phyloP scores from a whole-genome alignment of 2,888 invertebrate genomes.

The Cyclophora albipunctata region DNA sequence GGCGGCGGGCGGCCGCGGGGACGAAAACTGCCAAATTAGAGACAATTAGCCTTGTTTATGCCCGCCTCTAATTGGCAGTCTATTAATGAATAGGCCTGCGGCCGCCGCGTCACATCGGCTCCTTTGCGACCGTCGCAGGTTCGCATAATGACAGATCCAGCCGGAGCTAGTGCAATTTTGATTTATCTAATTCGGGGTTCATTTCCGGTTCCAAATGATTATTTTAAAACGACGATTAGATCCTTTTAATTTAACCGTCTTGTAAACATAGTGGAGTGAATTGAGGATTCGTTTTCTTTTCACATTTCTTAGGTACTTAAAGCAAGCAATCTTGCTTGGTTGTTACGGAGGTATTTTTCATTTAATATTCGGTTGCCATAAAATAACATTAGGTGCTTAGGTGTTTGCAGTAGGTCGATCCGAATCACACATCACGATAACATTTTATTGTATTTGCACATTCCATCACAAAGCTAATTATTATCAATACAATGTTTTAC shows the following conservation, averaged over 20 bases:
- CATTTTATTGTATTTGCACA: constrained; percentile 7
- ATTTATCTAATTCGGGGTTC: constrained; percentile 60
- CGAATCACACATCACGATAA: too few relatives aligned
- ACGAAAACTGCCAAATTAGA: constrained; percentile 29
- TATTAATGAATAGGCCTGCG: constrained; percentile 45
- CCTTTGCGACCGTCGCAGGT: constrained; percentile 37
- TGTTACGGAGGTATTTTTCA: too few relatives aligned
- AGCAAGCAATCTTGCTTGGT: too few relatives aligned
- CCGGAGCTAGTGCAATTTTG: constrained; percentile 59
- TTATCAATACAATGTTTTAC: constrained; percentile 31
- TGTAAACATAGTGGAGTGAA: too few relatives aligned
- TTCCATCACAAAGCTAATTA: constrained; percentile 28
- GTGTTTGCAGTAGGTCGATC: too few relatives aligned
- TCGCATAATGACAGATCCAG: constrained; percentile 42
- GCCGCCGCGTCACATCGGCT: constrained; percentile 29
- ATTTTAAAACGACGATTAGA: constrained; percentile 20
- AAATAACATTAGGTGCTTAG: too few relatives aligned
- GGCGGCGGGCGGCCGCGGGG: constrained; percentile 13
- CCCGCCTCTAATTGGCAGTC: constrained; percentile 38
- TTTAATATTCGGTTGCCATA: too few relatives aligned
- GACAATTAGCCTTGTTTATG: constrained; percentile 34
- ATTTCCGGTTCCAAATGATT: constrained; percentile 65
- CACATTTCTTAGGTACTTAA: too few relatives aligned
- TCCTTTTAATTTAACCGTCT: too few relatives aligned
- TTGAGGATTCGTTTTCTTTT: too few relatives aligned